Percentiles rank a stretch among this genome's conserved stretches.
Conservation (phyloP, 2,797 vertebrate genomes). For the Hypotaenidia philippensis region DNA sequence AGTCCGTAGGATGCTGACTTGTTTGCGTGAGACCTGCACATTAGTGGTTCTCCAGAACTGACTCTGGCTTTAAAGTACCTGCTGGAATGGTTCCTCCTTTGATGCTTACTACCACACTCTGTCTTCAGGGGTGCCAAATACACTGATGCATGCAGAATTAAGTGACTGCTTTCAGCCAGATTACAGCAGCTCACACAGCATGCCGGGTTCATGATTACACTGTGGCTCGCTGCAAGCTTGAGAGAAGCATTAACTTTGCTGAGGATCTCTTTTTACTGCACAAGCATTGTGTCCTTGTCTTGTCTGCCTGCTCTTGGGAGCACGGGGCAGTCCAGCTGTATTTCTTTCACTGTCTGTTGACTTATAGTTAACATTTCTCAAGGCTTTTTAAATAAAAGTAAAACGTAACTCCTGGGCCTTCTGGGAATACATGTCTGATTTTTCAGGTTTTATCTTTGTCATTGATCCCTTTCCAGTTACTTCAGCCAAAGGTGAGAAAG, state of each 20-base stretch:
- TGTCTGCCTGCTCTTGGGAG: background rate
- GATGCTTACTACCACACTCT: background rate
- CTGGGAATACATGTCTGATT: background rate
- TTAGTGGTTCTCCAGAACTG: background rate
- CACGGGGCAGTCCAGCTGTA: background rate
- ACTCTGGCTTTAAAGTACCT: background rate
- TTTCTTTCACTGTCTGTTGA: background rate
- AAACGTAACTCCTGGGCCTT: background rate
- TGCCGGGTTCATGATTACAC: background rate
- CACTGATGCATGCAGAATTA: background rate
- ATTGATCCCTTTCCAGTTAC: slow-evolving; percentile 33
- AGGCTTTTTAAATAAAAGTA: slow-evolving; percentile 31
- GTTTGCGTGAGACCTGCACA: fast-evolving
- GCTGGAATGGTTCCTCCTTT: background rate
- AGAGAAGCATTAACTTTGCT: background rate
- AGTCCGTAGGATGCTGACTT: background rate
- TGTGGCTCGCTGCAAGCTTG: background rate
- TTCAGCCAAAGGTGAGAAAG: slow-evolving; percentile 20
- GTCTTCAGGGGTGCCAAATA: background rate
- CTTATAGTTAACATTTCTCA: background rate
- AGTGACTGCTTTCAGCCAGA: background rate
- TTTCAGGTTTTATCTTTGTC: slow-evolving; percentile 43
- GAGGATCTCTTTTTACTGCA: background rate
- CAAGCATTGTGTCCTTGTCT: background rate
- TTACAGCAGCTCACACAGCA: background rate